Evolutionary conservation across 2,888 invertebrate genomes (phyloP), one percentile per base, ranked within the genome.

Genomic region (Dryobota labecula): DNA sequence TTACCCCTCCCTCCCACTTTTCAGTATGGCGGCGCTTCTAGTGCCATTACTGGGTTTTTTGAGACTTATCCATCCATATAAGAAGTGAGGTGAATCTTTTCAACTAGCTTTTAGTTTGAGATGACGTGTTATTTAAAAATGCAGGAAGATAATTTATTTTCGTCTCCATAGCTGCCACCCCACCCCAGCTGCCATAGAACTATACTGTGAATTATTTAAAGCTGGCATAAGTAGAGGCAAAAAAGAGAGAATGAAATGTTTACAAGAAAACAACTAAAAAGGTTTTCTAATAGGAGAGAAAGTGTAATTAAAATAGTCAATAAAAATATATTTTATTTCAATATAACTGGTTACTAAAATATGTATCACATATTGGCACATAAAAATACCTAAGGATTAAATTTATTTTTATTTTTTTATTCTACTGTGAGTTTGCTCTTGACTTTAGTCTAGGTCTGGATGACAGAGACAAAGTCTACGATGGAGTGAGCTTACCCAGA

Each of bases 201-300:
- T 99, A n/a, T 99, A 99, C 93, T 98, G 99, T 91, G 97, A 97
- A 87, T 94, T 99, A 76, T 99, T 99, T 92, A 98, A 98, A 94
- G 96, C 97, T 86, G 99, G 99, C 9, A 98, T 99, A 88, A 88
- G 97, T 57, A 96, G 97, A 86, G 99, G 99, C 0, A 99, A 99
- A 93, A 96, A 97, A 70, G 97, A 97, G 87, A 96, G 98, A 78
- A 96, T 97, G 91, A 97, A 97, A 87, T 93, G 96, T 79, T 90
- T 96, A 79, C 93, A 94, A 89, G 92, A 94, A 87, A 92, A 83
- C 68, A 87, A 88, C 73, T 88, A 87, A 84, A 84, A 73, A 75
- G 65, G 36, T 58, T 75, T 64, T 72, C 60, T 41, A 38, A 18
- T 74, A 78, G 71, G 64, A 64, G n/a, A n/a, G 53, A 70, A 79